Evolutionary conservation across 1,140 invertebrate species (phyloP).

Genomic region (Subanguina moxae): DNA sequence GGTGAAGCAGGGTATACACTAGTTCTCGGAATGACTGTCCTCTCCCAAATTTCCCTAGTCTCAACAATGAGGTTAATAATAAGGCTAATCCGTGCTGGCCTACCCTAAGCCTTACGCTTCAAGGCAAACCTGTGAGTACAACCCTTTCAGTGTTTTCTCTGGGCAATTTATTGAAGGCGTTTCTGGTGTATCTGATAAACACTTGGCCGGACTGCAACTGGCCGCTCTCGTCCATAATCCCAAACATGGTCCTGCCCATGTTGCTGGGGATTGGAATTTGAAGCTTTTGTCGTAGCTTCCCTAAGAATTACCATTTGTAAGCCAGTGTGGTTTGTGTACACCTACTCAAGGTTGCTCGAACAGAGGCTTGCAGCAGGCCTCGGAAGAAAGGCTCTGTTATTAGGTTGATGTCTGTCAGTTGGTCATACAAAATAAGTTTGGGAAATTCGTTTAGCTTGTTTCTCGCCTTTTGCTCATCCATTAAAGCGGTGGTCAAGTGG

Average conservation of each 20-base stretch:
- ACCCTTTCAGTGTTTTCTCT: conserved; percentile 16
- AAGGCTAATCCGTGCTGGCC: too few relatives aligned
- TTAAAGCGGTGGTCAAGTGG: conserved; percentile 30
- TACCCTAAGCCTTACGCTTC: too few relatives aligned
- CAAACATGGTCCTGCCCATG: conserved; percentile 59
- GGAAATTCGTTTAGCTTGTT: conserved; percentile 48
- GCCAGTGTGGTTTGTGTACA: too few relatives aligned
- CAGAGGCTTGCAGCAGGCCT: conserved; percentile 47
- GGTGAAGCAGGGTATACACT: too few relatives aligned
- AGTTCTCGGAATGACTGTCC: too few relatives aligned
- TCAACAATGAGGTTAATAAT: too few relatives aligned
- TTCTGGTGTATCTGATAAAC: conserved; percentile 58
- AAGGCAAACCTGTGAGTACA: conserved; percentile 12
- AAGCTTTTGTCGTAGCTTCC: conserved; percentile 38
- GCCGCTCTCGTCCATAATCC: conserved; percentile 59
- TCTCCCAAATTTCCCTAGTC: too few relatives aligned
- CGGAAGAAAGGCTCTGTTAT: conserved; percentile 60
- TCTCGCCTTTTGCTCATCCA: conserved; percentile 47
- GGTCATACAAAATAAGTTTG: conserved; percentile 40
- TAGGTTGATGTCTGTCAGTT: conserved; percentile 38
- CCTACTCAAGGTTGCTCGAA: conserved; percentile 37
- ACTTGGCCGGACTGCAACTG: conserved; percentile 60
- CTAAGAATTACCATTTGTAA: too few relatives aligned
- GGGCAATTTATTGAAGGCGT: conserved; percentile 27
- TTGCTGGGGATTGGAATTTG: conserved; percentile 56